A percentile compares a stretch with the other conserved stretches of the same genome.
Evolutionary conservation across 2,797 vertebrate species (phyloP).

Genomic region (Tokudaia tokunoshimensis): DNA sequence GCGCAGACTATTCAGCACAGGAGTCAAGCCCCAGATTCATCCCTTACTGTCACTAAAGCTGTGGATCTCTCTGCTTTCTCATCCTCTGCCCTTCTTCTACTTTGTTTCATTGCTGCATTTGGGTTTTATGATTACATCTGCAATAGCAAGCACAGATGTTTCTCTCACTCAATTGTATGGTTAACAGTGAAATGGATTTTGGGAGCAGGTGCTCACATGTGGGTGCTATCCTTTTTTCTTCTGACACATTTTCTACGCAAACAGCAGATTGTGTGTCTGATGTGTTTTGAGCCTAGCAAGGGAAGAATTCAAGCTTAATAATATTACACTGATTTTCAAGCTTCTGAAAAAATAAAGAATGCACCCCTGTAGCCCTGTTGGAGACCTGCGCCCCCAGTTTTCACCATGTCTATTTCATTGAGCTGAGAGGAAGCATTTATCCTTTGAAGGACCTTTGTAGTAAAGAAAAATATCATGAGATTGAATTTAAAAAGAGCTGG

Average conservation of each 20-base stretch:
- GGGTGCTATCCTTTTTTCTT: constrained; percentile 72
- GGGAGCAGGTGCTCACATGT: constrained; percentile 63
- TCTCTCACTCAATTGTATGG: constrained; percentile 70
- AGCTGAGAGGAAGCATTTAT: background rate
- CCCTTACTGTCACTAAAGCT: constrained; percentile 45
- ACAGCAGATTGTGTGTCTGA: constrained; percentile 70
- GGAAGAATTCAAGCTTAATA: constrained; percentile 53
- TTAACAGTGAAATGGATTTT: constrained; percentile 76
- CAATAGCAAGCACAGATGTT: constrained; percentile 76
- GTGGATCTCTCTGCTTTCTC: background rate
- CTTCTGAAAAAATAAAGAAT: constrained; percentile 53
- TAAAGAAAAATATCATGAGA: constrained; percentile 20
- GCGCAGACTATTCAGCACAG: background rate
- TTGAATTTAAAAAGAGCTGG: constrained; percentile 14
- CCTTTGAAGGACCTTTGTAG: background rate
- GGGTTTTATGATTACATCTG: constrained; percentile 71
- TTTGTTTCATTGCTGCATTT: constrained; percentile 33
- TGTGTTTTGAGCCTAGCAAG: constrained; percentile 62
- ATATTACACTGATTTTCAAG: constrained; percentile 60
- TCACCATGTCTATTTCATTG: background rate
- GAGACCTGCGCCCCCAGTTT: background rate
- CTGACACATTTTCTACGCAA: constrained; percentile 63
- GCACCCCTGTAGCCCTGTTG: background rate
- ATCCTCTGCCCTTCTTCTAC: constrained; percentile 45
- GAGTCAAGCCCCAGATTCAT: background rate